Evolutionary conservation across 2,113 vertebrate species (phyloP), one percentile per base, ranked within the genome.

Genomic region (Paedocypris sp.): DNA sequence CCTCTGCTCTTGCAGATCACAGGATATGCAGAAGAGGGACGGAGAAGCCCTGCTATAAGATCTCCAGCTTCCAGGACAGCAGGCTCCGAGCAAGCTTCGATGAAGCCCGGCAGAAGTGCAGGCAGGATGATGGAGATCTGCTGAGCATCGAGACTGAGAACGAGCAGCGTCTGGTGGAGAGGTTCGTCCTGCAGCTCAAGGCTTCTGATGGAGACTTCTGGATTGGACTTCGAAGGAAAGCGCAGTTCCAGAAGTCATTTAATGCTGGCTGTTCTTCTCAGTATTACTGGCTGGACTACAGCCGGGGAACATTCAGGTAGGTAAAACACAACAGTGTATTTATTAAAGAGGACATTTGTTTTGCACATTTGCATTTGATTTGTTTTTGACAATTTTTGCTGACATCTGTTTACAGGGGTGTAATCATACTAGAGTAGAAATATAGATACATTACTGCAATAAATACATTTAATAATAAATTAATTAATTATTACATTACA

Each of bases 171-270:
- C 74, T 97, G 65, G 83, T 98, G 2, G 86, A 92, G 48, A 87
- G 77, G 0, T 85, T 95, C 19, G 82, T 97, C 48, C 72, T 74
- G 49, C 80, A 82, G 60, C 81, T 94, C 50, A 60, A 73, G 25
- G 80, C 82, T 0, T 81, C 85, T 0, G 88, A 93, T 49, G 93
- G 93, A 0, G 90, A 95, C 62, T 97, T 94, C 79, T 97, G 93
- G 93, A 91, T 97, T 1, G 94, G 94, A 16, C 87, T 98, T 0
- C 78, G 74, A 9, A 88, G 90, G 64, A 80, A 5, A 10, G 5
- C 79, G 74, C 11, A 67, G 75, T 4, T 73, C 69, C 64, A 73
- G 50, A 39, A 64, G 64, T 4, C 72, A 82, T 1, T 72, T 73
- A 4, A 48, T 23, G 75, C 77, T 0, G 79, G 73, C 6, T 98